Evolutionary conservation across 1,140 invertebrate genomes (phyloP).

Genomic region (Eufriesea mexicana): DNA sequence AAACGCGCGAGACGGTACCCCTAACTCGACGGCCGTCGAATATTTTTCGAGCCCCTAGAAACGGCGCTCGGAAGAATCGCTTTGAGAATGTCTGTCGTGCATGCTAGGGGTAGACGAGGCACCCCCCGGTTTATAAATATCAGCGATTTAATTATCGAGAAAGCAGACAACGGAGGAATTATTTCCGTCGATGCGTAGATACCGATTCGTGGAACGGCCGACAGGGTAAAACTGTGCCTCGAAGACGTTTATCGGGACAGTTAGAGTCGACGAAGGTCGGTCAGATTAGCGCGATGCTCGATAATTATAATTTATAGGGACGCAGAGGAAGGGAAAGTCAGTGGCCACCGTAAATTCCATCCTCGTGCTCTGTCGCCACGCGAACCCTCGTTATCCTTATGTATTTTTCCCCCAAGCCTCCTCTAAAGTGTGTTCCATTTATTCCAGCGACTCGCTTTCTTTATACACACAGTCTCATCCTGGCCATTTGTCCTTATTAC

Average conservation of each 20-base stretch:
- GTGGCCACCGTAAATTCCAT: constrained; percentile 16
- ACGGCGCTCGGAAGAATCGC: background rate
- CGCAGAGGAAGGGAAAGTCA: background rate
- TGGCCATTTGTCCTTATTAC: constrained; percentile 47
- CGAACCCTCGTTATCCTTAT: constrained; percentile 33
- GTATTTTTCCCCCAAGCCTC: constrained; percentile 11
- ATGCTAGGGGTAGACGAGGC: background rate
- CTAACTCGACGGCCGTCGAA: too few species aligned
- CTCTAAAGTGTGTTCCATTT: constrained; percentile 26
- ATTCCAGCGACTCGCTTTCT: constrained; percentile 15
- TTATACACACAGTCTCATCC: constrained; percentile 8
- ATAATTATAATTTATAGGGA: constrained; percentile 8
- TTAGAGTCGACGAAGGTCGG: background rate
- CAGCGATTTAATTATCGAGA: background rate
- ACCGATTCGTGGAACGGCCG: too few species aligned
- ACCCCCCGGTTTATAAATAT: background rate
- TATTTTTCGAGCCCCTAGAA: background rate
- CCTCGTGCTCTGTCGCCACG: background rate
- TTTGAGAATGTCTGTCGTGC: background rate
- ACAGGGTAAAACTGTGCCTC: background rate
- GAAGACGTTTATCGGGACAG: background rate
- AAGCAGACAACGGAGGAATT: background rate
- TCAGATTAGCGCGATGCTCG: background rate
- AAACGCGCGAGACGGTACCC: background rate
- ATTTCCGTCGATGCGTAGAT: background rate